Base-by-base conservation (phyloP, 2,888 invertebrate genomes). In the Tillus elongatus region DNA sequence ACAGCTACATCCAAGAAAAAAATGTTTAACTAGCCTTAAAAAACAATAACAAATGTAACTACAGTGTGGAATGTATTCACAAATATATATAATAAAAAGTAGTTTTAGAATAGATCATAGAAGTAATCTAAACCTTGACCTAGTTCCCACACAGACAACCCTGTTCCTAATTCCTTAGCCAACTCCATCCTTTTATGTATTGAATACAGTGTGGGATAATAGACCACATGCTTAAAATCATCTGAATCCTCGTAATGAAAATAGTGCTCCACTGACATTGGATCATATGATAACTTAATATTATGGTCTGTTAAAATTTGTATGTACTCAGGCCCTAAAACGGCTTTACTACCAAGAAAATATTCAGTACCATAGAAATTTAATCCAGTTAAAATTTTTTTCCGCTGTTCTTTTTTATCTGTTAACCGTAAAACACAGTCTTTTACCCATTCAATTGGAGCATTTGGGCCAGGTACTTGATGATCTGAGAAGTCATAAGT, bases 71-170 rank as follows among this genome's bases (percentile, higher is more conserved):
- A n/a, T n/a, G n/a, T n/a, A n/a, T n/a, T n/a, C n/a, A n/a, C n/a
- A n/a, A 19, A 19, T 19, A 4, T 19, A 19, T 19, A 8, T 19
- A 19, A 19, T 19, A 19, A 19, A 19, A 19, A 19, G 8, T 19
- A 19, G 8, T 8, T 9, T 74, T 70, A 87, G 46, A 88, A 71
- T 42, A 88, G 70, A 70, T 95, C 93, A 63, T 91, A 95, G 65
- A 95, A 95, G 63, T 89, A 95, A 65, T 91, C 84, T 11, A 95
- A 69, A 13, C 95, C 95, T 67, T 96, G 95, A 0, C 95, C 95
- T n/a, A 93, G 66, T 61, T 96, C 95, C 95, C 95, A 95, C 52
- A 96, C 80, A 0, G 92, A 84, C 30, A 95, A 70, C 0, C 93
- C 92, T 2, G 82, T 82, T 4, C 86, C 84, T 35, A 89, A 71